Base-by-base conservation (phyloP, 1,140 invertebrate species). In the Philaenus spumarius region DNA sequence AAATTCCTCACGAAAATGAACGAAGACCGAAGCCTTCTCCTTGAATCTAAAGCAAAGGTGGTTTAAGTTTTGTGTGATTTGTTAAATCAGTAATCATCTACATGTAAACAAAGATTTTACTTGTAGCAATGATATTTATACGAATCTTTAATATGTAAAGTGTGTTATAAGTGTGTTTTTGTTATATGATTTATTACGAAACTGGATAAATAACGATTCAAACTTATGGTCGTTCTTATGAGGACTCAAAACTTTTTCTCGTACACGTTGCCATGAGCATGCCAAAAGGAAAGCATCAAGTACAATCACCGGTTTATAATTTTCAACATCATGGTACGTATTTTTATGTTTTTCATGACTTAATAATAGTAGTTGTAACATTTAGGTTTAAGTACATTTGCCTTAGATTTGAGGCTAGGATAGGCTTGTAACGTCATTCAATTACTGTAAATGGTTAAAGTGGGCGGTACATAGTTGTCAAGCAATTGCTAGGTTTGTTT, bases 231-330 rank as follows among this genome's bases (percentile, higher is more conserved):
- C 42, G 42, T 48, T 57, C 55, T 57, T 30, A 57, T 57, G 55
- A 57, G 55, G 55, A 57, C 55, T 57, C 55, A 30, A 57, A 46
- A 48, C 55, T 30, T 35, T 46, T 35, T 34, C 14, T 42, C 37
- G 40, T 34, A 57, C 55, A 57, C 55, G 55, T 57, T 57, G 55
- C 55, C 43, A 57, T 57, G 55, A 57, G 43, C 55, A 46, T 57
- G 43, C 43, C 19, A 45, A 57, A 57, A 42, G 55, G 55, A 15
- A 57, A 57, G 46, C 55, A 57, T 45, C 40, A 15, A 47, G 26
- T 9, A 30, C 9, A 4, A 9, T 9, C 26, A 30, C 26, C 26
- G 26, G 26, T 30, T 30, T 30, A 30, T 30, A 9, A 9, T 30
- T 30, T 4, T 30, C 9, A 3, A 3, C 26, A 30, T 30, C 26